Evolutionary conservation across 2,797 vertebrate species (phyloP).

Genomic region (Tadarida brasiliensis): DNA sequence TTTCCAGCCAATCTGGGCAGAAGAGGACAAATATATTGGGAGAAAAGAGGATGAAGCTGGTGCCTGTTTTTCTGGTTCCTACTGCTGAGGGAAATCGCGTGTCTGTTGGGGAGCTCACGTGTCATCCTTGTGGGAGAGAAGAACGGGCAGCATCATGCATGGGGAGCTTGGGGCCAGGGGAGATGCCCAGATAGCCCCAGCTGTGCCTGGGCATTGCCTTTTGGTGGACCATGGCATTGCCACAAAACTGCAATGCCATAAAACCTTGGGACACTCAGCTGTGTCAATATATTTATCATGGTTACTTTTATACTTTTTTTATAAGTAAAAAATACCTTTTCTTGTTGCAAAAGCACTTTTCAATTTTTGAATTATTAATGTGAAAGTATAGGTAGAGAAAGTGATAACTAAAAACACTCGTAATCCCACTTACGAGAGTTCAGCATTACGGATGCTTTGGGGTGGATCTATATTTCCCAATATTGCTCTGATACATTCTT

Average conservation of each 20-base stretch:
- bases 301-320: not conserved
- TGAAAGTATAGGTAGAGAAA: not conserved
- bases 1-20: conserved; percentile 29
- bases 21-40: not conserved
- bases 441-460: not conserved
- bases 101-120: not conserved
- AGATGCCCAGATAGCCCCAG: not conserved
- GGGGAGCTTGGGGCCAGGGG: no score
- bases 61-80: conserved; percentile 3
- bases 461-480: not conserved
- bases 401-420: not conserved
- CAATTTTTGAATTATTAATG: not conserved
- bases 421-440: not conserved
- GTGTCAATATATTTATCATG: not conserved
- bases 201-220: not conserved
- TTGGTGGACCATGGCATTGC: not conserved
- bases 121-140: not conserved
- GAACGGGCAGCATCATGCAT: not conserved
- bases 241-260: not conserved
- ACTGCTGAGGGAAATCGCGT: not conserved
- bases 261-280: not conserved
- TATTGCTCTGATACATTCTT: not conserved
- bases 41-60: not conserved
- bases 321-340: conserved; percentile 33
- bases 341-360: not conserved